These are phyloP conservation scores for Ctena decussata DNA, from an alignment of 2,888 invertebrate species.

Conservation along the genomic window DNA sequence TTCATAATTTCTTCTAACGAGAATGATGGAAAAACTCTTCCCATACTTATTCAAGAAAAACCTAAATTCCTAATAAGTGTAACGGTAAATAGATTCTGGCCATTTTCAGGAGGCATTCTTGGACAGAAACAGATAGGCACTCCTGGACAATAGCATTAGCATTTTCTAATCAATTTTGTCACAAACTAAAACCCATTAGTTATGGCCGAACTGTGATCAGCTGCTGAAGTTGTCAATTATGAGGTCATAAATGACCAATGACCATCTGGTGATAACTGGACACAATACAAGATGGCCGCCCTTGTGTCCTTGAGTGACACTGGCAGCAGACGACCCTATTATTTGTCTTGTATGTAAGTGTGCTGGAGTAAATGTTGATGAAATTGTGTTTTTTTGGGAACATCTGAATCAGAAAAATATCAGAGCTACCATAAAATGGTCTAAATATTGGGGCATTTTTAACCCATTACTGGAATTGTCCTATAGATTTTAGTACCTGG, in stretches of 20 bases:
- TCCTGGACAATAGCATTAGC: background rate
- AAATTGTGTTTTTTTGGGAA: no score
- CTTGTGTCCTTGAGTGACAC: background rate
- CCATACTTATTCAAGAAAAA: no score
- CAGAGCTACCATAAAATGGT: no score
- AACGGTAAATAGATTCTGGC: no score
- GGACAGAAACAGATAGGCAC: background rate
- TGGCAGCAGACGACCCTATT: background rate
- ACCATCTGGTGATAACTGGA: slow-evolving; percentile 50
- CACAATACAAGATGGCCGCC: background rate
- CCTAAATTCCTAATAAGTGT: no score
- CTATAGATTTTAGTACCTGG: no score
- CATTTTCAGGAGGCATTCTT: no score
- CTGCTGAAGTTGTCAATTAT: background rate
- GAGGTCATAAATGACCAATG: slow-evolving; percentile 61
- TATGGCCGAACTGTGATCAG: background rate
- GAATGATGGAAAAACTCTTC: no score
- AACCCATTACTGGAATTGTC: no score
- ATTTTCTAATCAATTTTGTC: background rate
- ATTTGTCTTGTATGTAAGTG: background rate
- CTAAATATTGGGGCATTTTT: no score
- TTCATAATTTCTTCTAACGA: no score
- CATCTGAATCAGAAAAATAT: no score
- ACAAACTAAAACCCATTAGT: background rate
- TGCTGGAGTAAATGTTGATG: background rate